These are phyloP conservation scores for Catocala fraxini DNA, from an alignment of 2,888 invertebrate genomes.

Conservation along the genomic window DNA sequence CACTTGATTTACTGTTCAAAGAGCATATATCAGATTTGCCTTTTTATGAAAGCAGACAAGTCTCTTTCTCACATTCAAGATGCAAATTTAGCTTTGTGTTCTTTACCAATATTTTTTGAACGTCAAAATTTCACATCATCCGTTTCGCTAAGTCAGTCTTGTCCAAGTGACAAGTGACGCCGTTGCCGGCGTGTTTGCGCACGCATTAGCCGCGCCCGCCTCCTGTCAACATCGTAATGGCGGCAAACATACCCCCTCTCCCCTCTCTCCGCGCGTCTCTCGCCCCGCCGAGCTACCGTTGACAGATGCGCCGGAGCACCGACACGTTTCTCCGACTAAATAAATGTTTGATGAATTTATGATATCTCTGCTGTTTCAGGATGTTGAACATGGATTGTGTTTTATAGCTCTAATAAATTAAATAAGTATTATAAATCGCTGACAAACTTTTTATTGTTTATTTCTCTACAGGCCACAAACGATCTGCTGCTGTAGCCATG, in stretches of 20 bases:
- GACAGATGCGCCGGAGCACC: slow-evolving; percentile 59
- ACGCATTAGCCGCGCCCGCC: slow-evolving; percentile 81
- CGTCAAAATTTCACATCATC: slow-evolving; percentile 10
- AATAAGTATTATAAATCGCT: too few relatives aligned
- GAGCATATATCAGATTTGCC: too few relatives aligned
- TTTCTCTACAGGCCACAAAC: too few relatives aligned
- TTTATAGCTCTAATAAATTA: slow-evolving; percentile 8
- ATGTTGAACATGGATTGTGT: slow-evolving; percentile 4
- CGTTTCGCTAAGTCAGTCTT: slow-evolving; percentile 17
- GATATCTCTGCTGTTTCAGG: slow-evolving; percentile 19
- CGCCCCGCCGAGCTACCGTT: slow-evolving; percentile 55
- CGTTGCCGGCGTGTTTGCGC: slow-evolving; percentile 69
- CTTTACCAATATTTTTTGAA: too few relatives aligned
- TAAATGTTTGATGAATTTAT: slow-evolving; percentile 34
- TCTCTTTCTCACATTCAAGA: too few relatives aligned
- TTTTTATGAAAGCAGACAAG: too few relatives aligned
- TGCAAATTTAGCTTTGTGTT: too few relatives aligned
- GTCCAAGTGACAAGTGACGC: slow-evolving; percentile 26
- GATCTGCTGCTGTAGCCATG: too few relatives aligned
- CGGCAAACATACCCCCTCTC: slow-evolving; percentile 71
- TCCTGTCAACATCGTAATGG: slow-evolving; percentile 81
- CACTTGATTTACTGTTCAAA: too few relatives aligned
- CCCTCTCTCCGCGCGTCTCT: slow-evolving; percentile 25
- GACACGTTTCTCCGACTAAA: slow-evolving; percentile 13
- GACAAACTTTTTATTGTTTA: too few relatives aligned